phyloP scores from a whole-genome alignment of 1,140 invertebrate species.

The Lepidurus arcticus region DNA sequence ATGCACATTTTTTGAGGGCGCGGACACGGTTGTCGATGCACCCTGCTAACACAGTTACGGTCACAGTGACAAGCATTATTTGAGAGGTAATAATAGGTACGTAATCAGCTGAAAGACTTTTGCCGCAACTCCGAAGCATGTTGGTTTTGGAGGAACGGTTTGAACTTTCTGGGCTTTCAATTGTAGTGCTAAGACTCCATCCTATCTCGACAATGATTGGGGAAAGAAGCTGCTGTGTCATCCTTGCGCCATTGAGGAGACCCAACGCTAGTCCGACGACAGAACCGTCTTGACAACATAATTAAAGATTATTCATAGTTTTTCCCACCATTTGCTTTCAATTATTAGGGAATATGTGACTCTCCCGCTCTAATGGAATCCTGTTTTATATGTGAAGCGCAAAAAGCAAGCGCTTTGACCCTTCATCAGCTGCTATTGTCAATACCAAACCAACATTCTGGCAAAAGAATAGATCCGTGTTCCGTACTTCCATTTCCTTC shows the following conservation, averaged over 20 bases:
- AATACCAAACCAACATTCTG: background rate
- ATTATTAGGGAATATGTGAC: background rate
- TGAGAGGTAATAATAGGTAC: background rate
- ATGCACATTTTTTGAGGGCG: background rate
- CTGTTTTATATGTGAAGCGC: background rate
- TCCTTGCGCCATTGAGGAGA: background rate
- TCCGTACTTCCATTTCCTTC: background rate
- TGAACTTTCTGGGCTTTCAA: conserved; percentile 15
- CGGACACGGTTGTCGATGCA: background rate
- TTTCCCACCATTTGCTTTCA: background rate
- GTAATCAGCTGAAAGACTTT: conserved; percentile 5
- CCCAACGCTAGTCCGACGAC: background rate
- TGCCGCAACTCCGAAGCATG: background rate
- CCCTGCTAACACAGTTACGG: background rate
- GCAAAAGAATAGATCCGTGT: background rate
- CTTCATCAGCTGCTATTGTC: conserved; percentile 5
- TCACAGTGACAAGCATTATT: background rate
- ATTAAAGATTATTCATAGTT: conserved; percentile 6
- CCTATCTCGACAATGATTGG: background rate
- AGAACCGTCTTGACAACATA: conserved; percentile 3
- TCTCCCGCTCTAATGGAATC: background rate
- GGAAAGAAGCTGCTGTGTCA: background rate
- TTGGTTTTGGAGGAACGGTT: background rate
- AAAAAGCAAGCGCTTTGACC: background rate
- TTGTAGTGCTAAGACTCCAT: background rate